These are phyloP conservation scores for Cecidostiba fungosa DNA, from an alignment of 2,888 invertebrate genomes.

Conservation along the genomic window DNA sequence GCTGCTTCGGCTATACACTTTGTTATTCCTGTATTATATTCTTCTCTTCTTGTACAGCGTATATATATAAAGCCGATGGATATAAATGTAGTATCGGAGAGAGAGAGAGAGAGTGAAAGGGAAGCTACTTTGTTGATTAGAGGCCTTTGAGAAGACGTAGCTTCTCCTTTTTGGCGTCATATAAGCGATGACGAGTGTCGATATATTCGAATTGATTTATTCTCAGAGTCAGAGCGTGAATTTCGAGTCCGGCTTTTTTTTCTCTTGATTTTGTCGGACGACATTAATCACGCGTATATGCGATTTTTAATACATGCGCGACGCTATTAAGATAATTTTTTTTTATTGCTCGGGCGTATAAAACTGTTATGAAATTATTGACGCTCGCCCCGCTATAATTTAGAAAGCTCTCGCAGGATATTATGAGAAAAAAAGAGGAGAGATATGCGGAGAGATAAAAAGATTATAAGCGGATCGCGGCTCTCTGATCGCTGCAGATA, in stretches of 20 bases:
- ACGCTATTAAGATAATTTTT: slow-evolving; percentile 41
- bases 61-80: neutral
- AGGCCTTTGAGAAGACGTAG: neutral
- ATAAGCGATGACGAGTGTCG: neutral
- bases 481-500: slow-evolving; percentile 47
- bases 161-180: neutral
- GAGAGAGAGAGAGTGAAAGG: slow-evolving; percentile 19
- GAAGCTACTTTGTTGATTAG: slow-evolving; percentile 31
- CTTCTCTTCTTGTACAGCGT: neutral
- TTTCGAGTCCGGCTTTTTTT: neutral
- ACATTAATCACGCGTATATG: slow-evolving; percentile 18
- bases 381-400: slow-evolving; percentile 33
- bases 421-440: slow-evolving; percentile 9
- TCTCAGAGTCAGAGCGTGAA: neutral
- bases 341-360: neutral
- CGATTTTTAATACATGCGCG: neutral
- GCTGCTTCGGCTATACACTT: neutral
- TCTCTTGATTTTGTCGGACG: neutral
- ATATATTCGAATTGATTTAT: neutral
- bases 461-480: slow-evolving; percentile 24
- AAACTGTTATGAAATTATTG: slow-evolving; percentile 40
- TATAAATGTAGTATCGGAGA: slow-evolving; percentile 27
- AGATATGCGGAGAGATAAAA: slow-evolving; percentile 40
- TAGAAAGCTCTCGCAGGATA: slow-evolving; percentile 14
- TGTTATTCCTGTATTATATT: neutral